Percentiles rank a stretch among this genome's conserved stretches.
Evolutionary conservation across 2,797 vertebrate species (phyloP).

Genomic region (Lagocephalus sceleratus): DNA sequence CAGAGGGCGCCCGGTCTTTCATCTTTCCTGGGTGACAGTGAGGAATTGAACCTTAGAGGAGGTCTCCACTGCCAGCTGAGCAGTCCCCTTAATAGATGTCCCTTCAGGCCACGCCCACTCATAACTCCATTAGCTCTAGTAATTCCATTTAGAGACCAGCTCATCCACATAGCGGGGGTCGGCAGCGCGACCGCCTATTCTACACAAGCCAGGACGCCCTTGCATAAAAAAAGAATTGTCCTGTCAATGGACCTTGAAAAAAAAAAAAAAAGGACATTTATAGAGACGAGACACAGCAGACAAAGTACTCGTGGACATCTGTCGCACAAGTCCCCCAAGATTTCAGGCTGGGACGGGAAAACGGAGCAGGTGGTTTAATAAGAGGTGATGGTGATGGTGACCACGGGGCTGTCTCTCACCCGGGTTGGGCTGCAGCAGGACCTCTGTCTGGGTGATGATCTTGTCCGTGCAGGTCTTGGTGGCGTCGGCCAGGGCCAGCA

Average conservation of each 20-base stretch:
- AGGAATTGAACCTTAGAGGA: slow-evolving; percentile 6
- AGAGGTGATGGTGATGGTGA: too few relatives aligned
- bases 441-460: slow-evolving; percentile 92
- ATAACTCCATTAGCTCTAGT: slow-evolving; percentile 35
- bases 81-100: slow-evolving; percentile 20
- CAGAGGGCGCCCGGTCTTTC: too few relatives aligned
- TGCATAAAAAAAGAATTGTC: not conserved
- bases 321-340: too few relatives aligned
- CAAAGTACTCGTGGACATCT: too few relatives aligned
- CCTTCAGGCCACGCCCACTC: slow-evolving; percentile 36
- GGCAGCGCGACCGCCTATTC: too few relatives aligned
- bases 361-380: too few relatives aligned
- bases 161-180: not conserved
- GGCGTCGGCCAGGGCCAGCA: slow-evolving; percentile 84
- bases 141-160: slow-evolving; percentile 30
- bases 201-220: not conserved
- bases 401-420: too few relatives aligned
- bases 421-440: slow-evolving; percentile 90
- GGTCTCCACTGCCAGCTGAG: slow-evolving; percentile 20
- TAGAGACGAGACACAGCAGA: too few relatives aligned
- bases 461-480: slow-evolving; percentile 93
- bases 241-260: not conserved
- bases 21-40: not conserved
- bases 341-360: too few relatives aligned
- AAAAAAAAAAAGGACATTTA: not conserved